Base-by-base conservation (phyloP, 2,888 invertebrate genomes). In the Athalia rosae region DNA sequence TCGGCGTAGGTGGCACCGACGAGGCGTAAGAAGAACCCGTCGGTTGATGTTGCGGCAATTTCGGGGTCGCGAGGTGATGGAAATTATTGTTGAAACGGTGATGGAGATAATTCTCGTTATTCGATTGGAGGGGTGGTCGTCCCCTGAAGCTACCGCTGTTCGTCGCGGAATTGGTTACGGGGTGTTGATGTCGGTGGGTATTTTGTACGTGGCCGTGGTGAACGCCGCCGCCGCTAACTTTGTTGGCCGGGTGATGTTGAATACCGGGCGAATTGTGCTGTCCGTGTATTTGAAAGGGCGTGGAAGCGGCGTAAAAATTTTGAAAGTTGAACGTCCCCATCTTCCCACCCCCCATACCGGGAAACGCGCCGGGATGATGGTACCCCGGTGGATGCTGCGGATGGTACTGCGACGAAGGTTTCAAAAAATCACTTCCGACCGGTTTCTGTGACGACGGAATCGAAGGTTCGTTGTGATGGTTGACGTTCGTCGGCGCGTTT, bases 291-390 rank as follows among this genome's bases (percentile, higher is more conserved):
- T 61, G 79, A 41, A 82, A 84, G 3, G 83, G 74, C 41, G 76
- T 7, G 56, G 77, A 13, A 47, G 67, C 45, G 79, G 79, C 84
- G 77, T 86, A 88, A 50, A 87, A 86, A 66, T 84, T 81, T 7
- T 86, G 81, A 69, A 85, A 85, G 5, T 83, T 85, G 47, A 85
- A 86, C 74, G 82, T 84, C 0, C 82, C 53, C n/a, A 67, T 59
- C 58, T 50, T 58, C 9, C 61, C 61, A 28, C 61, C 48, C 48
- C 61, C 74, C 61, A 74, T 61, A 48, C 47, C 61, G 15, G 79
- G 77, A 59, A 56, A 76, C 58, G 83, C 79, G 74, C 78, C 79
- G 77, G 79, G 79, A 53, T 80, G 82, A 82, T 82, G 81, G 15
- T 84, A 80, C 11, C 79, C 81, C 6, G 74, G 59, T 79, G 81